Percentiles rank a stretch among this genome's conserved stretches.
phyloP scores from a whole-genome alignment of 2,888 invertebrate genomes.

The Cephonodes hylas region DNA sequence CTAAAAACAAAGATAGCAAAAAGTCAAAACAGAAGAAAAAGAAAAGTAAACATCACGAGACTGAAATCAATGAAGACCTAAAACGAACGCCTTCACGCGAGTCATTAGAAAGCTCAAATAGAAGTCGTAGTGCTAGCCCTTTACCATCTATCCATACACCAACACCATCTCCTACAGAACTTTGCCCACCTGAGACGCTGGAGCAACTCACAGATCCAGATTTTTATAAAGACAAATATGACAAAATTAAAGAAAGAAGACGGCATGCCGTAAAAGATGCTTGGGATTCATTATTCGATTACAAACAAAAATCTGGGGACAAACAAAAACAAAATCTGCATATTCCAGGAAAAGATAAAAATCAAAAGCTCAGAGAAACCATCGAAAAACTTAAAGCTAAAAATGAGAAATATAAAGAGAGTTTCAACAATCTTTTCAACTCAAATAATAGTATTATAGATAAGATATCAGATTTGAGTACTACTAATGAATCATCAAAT shows the following conservation, averaged over 20 bases:
- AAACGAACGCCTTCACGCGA: conserved; percentile 52
- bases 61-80: conserved; percentile 38
- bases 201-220: conserved; percentile 58
- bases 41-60: conserved; percentile 62
- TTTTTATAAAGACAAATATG: conserved; percentile 81
- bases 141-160: conserved; percentile 72
- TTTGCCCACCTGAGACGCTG: conserved; percentile 30
- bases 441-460: conserved; percentile 46
- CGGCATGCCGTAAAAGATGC: conserved; percentile 75
- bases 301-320: conserved; percentile 66
- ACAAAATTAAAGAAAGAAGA: conserved; percentile 82
- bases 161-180: conserved; percentile 60
- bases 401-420: conserved; percentile 77
- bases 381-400: conserved; percentile 85
- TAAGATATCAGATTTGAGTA: conserved; percentile 41
- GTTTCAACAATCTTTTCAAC: conserved; percentile 58
- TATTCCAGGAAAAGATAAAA: conserved; percentile 72
- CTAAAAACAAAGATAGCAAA: conserved; percentile 67
- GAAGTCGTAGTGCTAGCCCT: conserved; percentile 71
- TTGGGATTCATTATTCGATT: conserved; percentile 71
- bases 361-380: conserved; percentile 77
- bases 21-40: conserved; percentile 75
- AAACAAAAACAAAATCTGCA: conserved; percentile 62
- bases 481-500: conserved; percentile 28
- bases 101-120: conserved; percentile 66